Evolutionary conservation across 37 sponge, comb jelly and placozoan species (phyloP).

Genomic region (Agelas oroides): DNA sequence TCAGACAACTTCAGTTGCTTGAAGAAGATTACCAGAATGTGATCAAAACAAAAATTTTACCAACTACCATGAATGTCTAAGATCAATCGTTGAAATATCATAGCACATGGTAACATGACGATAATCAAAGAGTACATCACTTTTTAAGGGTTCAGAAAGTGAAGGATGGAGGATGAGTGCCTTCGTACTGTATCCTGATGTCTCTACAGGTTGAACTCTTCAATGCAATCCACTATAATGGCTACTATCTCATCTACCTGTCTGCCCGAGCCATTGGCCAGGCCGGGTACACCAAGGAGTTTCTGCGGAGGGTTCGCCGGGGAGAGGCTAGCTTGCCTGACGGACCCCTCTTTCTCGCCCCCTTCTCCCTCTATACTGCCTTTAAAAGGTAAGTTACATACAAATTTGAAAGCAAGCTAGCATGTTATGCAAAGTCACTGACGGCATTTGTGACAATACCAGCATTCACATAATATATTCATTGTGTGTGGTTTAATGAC

Average conservation of each 20-base stretch:
- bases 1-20: no score
- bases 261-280: conserved; percentile 97
- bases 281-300: conserved; percentile 77
- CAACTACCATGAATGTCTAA: no score
- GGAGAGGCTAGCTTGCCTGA: conserved; percentile 78
- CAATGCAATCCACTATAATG: conserved; percentile 65
- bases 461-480: not conserved
- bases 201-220: conserved; percentile 66
- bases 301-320: conserved; percentile 67
- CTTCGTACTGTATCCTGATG: no score
- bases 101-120: no score
- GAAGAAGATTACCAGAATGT: no score
- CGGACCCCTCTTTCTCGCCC: conserved; percentile 91
- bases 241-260: conserved; percentile 92
- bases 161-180: no score
- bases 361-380: conserved; percentile 82
- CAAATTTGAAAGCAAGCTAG: no score
- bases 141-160: no score
- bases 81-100: no score
- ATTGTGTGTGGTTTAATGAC: not conserved
- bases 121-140: no score
- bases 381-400: conserved; percentile 74
- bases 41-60: no score
- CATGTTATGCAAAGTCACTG: no score
- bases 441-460: not conserved